Conservation (phyloP, 2,113 vertebrate genomes). For the Microtus ochrogaster region DNA sequence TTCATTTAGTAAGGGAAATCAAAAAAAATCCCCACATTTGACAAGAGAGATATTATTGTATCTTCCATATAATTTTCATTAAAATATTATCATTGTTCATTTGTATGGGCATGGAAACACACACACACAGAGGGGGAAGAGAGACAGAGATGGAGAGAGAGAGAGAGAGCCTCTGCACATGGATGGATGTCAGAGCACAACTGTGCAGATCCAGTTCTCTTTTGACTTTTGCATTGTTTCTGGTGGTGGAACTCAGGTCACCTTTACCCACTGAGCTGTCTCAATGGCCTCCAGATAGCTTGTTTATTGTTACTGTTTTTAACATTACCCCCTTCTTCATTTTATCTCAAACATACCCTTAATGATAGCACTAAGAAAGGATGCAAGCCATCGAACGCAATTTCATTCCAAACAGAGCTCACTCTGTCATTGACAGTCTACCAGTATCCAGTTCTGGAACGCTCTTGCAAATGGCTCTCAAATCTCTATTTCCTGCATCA, state of each 20-base stretch:
- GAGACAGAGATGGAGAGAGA: background rate
- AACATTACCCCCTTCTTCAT: background rate
- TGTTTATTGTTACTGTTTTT: conserved; percentile 54
- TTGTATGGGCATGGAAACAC: background rate
- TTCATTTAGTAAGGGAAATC: conserved; percentile 66
- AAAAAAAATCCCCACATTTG: conserved; percentile 15
- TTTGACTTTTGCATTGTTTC: background rate
- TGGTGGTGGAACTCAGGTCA: too few species aligned
- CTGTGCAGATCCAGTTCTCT: too few species aligned
- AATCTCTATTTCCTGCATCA: background rate
- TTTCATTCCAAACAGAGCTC: conserved; percentile 26
- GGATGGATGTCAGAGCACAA: background rate
- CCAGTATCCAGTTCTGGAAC: background rate
- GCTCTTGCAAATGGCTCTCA: background rate
- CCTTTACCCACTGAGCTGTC: background rate
- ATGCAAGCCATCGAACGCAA: background rate
- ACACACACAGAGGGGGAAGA: background rate
- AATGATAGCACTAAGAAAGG: background rate
- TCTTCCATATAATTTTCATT: background rate
- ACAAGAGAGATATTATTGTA: background rate
- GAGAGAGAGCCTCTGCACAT: background rate
- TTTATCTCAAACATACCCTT: background rate
- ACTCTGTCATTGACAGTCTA: background rate
- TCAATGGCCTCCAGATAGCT: background rate
- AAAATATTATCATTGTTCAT: background rate